Evolutionary conservation across 2,888 invertebrate genomes (phyloP).

Genomic region (Epinotia ramella): DNA sequence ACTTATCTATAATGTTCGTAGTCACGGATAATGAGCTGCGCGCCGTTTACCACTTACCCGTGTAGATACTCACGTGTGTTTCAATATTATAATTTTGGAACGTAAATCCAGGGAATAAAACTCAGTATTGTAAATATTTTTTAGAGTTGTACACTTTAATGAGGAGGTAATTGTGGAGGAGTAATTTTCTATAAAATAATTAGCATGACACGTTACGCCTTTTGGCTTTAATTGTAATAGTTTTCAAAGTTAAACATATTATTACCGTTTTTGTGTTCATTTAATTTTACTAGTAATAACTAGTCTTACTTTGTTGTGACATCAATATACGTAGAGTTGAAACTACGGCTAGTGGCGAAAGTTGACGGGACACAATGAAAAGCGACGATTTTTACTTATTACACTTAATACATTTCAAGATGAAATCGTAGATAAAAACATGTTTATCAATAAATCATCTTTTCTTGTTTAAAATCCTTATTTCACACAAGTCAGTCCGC

Average conservation of each 20-base stretch:
- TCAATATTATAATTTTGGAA: not conserved
- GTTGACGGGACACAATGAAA: too few relatives aligned
- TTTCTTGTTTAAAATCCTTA: constrained; percentile 11
- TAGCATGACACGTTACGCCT: constrained; percentile 19
- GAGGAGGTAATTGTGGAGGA: constrained; percentile 20
- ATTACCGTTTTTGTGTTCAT: not conserved
- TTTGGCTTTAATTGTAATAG: constrained; percentile 20
- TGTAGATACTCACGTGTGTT: not conserved
- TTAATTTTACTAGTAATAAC: not conserved
- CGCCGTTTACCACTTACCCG: not conserved
- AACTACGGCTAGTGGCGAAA: too few relatives aligned
- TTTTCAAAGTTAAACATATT: constrained; percentile 9
- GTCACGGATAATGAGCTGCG: constrained; percentile 10
- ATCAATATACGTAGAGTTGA: not conserved
- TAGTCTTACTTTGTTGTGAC: not conserved
- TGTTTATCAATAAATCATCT: constrained; percentile 7
- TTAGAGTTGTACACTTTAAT: constrained; percentile 6
- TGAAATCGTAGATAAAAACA: not conserved
- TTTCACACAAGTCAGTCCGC: constrained; percentile 4
- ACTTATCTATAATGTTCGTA: not conserved
- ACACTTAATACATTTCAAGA: too few relatives aligned
- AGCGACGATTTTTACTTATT: too few relatives aligned
- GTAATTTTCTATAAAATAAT: constrained; percentile 25
- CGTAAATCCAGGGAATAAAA: not conserved
- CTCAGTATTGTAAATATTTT: not conserved